Base-by-base conservation (phyloP, 2,797 vertebrate species). In the Siniperca undulata region DNA sequence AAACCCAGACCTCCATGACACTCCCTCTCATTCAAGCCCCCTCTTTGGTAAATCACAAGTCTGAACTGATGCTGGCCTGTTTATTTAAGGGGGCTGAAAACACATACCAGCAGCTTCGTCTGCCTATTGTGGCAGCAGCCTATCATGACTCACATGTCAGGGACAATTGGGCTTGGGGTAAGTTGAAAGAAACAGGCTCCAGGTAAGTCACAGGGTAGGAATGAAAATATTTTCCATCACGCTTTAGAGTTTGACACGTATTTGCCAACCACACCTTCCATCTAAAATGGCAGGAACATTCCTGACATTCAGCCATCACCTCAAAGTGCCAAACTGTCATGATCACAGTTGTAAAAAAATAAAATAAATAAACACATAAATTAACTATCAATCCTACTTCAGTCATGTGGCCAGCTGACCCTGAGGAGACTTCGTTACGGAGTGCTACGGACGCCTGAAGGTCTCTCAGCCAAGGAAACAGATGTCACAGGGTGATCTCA, bases 1-100 rank as follows among this genome's bases (percentile, higher is more conserved):
- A 58, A 55, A 70, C 44, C 53, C 13, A 59, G 40, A 48, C 69
- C 40, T 77, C 73, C 62, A 42, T 59, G 60, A 72, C 64, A 9
- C 70, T 58, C 75, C 48, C 46, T 27, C 40, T 74, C 65, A 61
- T 70, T 70, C 53, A 55, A 53, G 48, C 75, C 36, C 53, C 65
- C 58, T 27, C 59, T 84, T 66, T 72, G 34, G 7, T 74, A 58
- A 78, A 78, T 80, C 62, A 64, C 84, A 84, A 62, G 22, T 71
- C 82, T n/a, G 59, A 66, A 67, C 24, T 64, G 40, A 61, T 71
- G 38, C 76, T n/a, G n/a, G 17, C n/a, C 22, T 88, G 91, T 91
- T 94, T 91, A 80, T 89, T 24, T 86, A 88, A 90, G 70, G 34
- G 53, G 64, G 40, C 55, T 88, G 84, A 91, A 88, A 90, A 89